Evolutionary conservation across 2,797 vertebrate genomes (phyloP).

Genomic region (Propithecus perrieri): DNA sequence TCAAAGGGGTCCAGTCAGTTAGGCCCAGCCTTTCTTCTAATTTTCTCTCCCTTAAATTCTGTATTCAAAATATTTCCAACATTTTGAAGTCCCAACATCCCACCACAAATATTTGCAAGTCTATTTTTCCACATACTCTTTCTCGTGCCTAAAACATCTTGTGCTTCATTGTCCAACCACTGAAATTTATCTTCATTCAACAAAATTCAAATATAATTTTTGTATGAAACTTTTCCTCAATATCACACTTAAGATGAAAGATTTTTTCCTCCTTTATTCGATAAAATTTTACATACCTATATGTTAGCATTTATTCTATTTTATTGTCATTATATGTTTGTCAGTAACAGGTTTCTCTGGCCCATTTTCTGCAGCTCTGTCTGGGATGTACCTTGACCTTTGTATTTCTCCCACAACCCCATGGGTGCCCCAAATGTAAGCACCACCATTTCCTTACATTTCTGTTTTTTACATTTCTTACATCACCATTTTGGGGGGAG

Average conservation of each 20-base stretch:
- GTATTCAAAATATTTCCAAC: neutral
- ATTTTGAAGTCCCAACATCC: neutral
- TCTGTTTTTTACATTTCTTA: no score
- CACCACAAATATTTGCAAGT: neutral
- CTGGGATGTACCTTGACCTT: neutral
- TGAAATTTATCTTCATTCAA: neutral
- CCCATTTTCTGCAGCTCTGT: neutral
- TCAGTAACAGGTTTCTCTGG: neutral
- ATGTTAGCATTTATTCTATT: neutral
- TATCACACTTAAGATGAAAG: neutral
- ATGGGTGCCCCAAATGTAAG: no score
- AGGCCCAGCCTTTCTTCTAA: neutral
- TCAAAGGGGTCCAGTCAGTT: neutral
- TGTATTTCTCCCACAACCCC: neutral
- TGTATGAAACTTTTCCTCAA: neutral
- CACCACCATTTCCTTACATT: no score
- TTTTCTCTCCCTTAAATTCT: neutral
- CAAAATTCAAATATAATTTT: neutral
- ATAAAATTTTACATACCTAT: neutral
- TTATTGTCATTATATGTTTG: neutral
- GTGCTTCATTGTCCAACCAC: neutral
- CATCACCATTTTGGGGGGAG: neutral
- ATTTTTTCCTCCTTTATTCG: neutral
- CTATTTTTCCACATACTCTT: neutral
- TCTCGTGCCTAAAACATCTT: neutral